Evolutionary conservation across 1,140 invertebrate genomes (phyloP).

Genomic region (Ips typographus): DNA sequence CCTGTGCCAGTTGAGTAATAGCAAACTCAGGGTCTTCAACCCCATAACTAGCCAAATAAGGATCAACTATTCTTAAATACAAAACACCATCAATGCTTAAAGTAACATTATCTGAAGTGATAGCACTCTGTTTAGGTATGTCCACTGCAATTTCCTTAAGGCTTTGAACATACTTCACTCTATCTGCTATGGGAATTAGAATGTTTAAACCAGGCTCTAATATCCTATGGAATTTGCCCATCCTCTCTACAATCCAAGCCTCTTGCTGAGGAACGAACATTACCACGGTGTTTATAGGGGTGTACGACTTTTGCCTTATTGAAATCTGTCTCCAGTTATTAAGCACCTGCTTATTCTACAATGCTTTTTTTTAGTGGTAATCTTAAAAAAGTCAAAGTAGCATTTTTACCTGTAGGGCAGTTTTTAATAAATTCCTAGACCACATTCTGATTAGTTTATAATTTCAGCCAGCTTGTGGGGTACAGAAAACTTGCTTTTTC

Average conservation of each 20-base stretch:
- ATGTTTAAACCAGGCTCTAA: constrained; percentile 94
- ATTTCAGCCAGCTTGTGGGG: too few relatives aligned
- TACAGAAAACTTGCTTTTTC: too few relatives aligned
- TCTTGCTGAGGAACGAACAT: constrained; percentile 99
- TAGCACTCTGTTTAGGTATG: constrained; percentile 97
- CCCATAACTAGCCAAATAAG: constrained; percentile 94
- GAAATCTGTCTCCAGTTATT: constrained; percentile 41
- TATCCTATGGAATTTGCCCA: constrained; percentile 95
- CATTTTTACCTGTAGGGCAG: constrained; percentile 15
- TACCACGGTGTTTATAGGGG: constrained; percentile 88
- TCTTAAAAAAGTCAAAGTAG: background rate
- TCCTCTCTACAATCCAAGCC: constrained; percentile 98
- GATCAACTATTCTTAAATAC: constrained; percentile 91
- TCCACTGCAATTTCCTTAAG: constrained; percentile 99
- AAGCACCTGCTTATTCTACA: constrained; percentile 18
- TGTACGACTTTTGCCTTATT: constrained; percentile 63
- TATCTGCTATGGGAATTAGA: constrained; percentile 89
- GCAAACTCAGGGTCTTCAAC: constrained; percentile 99
- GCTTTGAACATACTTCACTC: constrained; percentile 97
- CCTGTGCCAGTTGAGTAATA: constrained; percentile 94
- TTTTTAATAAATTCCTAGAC: constrained; percentile 31
- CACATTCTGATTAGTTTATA: constrained; percentile 2
- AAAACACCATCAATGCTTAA: constrained; percentile 96
- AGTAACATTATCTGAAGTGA: constrained; percentile 97
- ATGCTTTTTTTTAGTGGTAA: constrained; percentile 8